Base-by-base conservation (phyloP, 2,113 vertebrate species). In the Hucho hucho region DNA sequence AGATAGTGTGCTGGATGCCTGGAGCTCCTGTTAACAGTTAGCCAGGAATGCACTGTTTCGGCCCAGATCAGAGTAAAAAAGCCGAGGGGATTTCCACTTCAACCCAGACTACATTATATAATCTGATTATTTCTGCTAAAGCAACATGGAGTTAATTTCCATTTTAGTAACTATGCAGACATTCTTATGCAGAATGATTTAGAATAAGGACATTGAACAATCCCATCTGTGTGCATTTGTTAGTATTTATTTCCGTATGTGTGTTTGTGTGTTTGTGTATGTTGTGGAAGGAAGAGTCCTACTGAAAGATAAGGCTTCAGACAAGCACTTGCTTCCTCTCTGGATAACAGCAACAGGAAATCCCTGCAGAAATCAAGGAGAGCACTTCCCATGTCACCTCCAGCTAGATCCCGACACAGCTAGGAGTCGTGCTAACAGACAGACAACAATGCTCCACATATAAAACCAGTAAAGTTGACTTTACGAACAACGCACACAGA, bases 271-370 rank as follows among this genome's bases (percentile, higher is more conserved):
- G 5, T 43, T 32, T 7, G 28, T 43, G 28, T 12, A 11, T 70
- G 75, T 22, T 47, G 37, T 49, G 3, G 49, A n/a, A n/a, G 32
- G 75, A 76, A 66, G 20, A 69, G 64, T 49, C 67, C 4, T 18
- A 25, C 37, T 28, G 4, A 79, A 68, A 81, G 78, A 82, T 65
- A 81, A 79, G 25, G 25, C 7, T 67, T 75, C 46, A 18, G 53
- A 75, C 72, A 2, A 78, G 53, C 74, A 85, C 79, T 74, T 75
- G 69, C 70, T 88, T 83, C 77, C 77, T 87, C 58, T 1, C 61
- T 43, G 64, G 69, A 85, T 72, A 81, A 74, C 6, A 49, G 76
- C 28, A 9, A 79, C 71, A 76, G 81, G 80, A 85, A 88, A 29
- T 75, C 66, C 69, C 75, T 46, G 49, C 70, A 72, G 78, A 79